Conservation (phyloP, 2,888 invertebrate species). For the Nemoura dubitans region DNA sequence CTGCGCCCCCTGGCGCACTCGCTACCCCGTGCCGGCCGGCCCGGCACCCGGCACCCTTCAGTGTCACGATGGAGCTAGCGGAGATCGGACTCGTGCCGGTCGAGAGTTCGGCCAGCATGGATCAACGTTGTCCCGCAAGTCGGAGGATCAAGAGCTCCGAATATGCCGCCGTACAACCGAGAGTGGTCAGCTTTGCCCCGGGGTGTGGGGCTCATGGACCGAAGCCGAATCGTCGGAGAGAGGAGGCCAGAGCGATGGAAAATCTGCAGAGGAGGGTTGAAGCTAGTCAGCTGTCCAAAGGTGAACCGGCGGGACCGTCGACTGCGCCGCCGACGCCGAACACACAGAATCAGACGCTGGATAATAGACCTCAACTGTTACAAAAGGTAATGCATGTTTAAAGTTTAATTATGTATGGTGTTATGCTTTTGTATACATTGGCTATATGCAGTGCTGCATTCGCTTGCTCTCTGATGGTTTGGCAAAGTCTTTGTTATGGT, state of each 20-base stretch:
- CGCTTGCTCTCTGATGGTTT: not conserved
- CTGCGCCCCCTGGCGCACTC: not conserved
- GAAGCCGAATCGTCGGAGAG: conserved; percentile 69
- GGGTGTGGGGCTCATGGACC: conserved; percentile 63
- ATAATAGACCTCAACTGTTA: conserved; percentile 71
- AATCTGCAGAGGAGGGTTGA: conserved; percentile 75
- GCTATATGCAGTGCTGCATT: not conserved
- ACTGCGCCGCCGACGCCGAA: conserved; percentile 56
- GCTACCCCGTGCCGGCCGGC: not conserved
- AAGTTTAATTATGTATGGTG: no score
- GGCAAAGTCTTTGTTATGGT: not conserved
- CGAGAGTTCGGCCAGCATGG: not conserved
- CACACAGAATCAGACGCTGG: conserved; percentile 63
- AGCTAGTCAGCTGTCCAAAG: conserved; percentile 65
- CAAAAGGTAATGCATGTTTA: conserved; percentile 61
- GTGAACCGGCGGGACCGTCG: conserved; percentile 59
- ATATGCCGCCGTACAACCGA: conserved; percentile 23
- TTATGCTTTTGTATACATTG: no score
- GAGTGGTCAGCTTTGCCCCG: conserved; percentile 49
- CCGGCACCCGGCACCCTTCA: not conserved
- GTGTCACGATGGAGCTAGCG: conserved; percentile 19
- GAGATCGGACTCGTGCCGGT: not conserved
- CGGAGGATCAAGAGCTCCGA: conserved; percentile 25
- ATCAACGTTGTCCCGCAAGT: conserved; percentile 17
- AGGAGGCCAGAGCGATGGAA: conserved; percentile 75